A percentile compares a stretch with the other conserved stretches of the same genome.
Evolutionary conservation across 1,140 invertebrate species (phyloP).

Genomic region (Bactericera cockerelli): DNA sequence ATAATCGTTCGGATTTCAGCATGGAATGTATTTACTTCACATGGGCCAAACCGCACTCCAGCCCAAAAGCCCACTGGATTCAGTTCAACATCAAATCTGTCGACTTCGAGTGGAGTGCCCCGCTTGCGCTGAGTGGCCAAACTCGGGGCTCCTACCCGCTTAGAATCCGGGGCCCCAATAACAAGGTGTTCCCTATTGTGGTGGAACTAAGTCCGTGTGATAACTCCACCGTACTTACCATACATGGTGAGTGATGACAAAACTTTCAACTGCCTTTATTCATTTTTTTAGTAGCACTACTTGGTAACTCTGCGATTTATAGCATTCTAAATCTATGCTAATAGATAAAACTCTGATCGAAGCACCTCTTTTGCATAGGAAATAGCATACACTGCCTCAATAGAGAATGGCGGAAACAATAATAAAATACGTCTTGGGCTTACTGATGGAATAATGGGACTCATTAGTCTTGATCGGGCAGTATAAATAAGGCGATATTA

Average conservation of each 20-base stretch:
- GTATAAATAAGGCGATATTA: too few species aligned
- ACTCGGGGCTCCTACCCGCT: background rate
- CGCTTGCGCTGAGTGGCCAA: background rate
- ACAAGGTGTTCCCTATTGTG: background rate
- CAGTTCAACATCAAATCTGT: slow-evolving; percentile 3
- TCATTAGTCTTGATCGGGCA: too few species aligned
- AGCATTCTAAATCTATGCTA: too few species aligned
- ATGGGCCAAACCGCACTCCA: background rate
- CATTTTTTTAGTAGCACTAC: too few species aligned
- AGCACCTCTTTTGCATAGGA: too few species aligned
- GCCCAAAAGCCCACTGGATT: background rate
- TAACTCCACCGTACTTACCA: background rate
- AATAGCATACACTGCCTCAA: too few species aligned
- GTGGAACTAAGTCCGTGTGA: background rate
- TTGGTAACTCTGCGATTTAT: too few species aligned
- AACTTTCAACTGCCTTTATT: too few species aligned
- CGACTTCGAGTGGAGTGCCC: background rate
- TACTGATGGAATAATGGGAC: too few species aligned
- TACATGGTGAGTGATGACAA: slow-evolving; percentile 1
- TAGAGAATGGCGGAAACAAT: too few species aligned
- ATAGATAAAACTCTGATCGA: too few species aligned
- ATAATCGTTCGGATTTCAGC: background rate
- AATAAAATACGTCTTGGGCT: too few species aligned
- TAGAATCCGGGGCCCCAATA: background rate
- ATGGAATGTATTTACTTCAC: background rate